phyloP scores from a whole-genome alignment of 2,797 vertebrate genomes.

The Petrocephalus schoutedeni region DNA sequence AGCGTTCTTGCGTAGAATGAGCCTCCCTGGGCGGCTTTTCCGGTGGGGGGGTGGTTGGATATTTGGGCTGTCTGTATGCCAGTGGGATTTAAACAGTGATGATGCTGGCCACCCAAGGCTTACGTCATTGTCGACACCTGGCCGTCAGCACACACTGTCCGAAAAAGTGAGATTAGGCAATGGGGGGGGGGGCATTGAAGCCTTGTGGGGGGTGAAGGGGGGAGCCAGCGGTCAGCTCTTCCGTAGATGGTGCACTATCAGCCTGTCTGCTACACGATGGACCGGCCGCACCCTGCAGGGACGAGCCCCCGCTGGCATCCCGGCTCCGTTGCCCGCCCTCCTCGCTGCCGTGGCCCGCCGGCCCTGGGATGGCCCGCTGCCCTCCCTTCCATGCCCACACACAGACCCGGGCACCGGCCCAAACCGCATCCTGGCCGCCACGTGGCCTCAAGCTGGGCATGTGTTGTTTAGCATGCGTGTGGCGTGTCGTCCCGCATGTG shows the following conservation, averaged over 20 bases:
- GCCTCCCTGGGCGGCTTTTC: neutral
- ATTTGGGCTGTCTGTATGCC: neutral
- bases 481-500: constrained; percentile 62
- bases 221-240: neutral
- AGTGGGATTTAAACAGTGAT: neutral
- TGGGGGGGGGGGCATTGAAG: neutral
- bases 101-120: neutral
- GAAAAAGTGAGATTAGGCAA: neutral
- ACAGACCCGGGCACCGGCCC: constrained; percentile 38
- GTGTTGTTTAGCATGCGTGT: constrained; percentile 66
- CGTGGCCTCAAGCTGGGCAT: constrained; percentile 64
- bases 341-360: neutral
- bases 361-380: neutral
- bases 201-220: neutral
- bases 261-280: neutral
- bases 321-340: neutral
- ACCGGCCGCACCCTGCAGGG: neutral
- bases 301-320: neutral
- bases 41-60: neutral
- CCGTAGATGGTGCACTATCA: neutral
- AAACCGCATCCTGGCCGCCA: constrained; percentile 28
- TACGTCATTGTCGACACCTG: neutral
- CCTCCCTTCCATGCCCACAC: neutral
- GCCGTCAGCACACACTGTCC: neutral
- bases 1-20: neutral